These are phyloP conservation scores for Tympanoctomys barrerae DNA, from an alignment of 2,797 vertebrate species.

Conservation along the genomic window DNA sequence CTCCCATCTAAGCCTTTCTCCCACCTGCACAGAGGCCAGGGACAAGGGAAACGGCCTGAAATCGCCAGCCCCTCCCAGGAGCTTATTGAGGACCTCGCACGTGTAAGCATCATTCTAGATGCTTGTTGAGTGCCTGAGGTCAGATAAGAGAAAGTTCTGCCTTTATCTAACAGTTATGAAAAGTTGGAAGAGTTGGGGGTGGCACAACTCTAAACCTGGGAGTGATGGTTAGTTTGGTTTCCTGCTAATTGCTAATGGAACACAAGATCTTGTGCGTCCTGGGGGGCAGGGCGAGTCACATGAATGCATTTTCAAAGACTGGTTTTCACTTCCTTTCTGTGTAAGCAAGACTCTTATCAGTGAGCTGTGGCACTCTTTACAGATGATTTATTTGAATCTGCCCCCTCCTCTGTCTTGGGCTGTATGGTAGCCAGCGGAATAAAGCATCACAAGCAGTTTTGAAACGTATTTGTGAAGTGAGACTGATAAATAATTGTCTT, in stretches of 20 bases:
- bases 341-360: not conserved
- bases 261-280: not conserved
- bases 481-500: slow-evolving; percentile 40
- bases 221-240: slow-evolving; percentile 5
- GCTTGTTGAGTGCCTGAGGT: not conserved
- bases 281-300: not conserved
- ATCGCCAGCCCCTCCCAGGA: not conserved
- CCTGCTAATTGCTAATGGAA: not conserved
- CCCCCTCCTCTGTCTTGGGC: not conserved
- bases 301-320: not conserved
- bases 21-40: slow-evolving; percentile 5
- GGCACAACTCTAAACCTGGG: not conserved
- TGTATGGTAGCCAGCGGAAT: not conserved
- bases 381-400: slow-evolving; percentile 22
- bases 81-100: not conserved
- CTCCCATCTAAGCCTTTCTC: slow-evolving; percentile 36
- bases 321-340: not conserved
- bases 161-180: not conserved
- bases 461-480: slow-evolving; percentile 34
- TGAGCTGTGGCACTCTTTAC: not conserved
- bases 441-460: not conserved
- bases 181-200: not conserved
- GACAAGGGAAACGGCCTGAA: slow-evolving; percentile 21
- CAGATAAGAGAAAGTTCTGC: slow-evolving; percentile 7
- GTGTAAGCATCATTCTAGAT: not conserved